Evolutionary conservation across 2,888 invertebrate species (phyloP), one percentile per base, ranked within the genome.

Genomic region (Nomada flava): DNA sequence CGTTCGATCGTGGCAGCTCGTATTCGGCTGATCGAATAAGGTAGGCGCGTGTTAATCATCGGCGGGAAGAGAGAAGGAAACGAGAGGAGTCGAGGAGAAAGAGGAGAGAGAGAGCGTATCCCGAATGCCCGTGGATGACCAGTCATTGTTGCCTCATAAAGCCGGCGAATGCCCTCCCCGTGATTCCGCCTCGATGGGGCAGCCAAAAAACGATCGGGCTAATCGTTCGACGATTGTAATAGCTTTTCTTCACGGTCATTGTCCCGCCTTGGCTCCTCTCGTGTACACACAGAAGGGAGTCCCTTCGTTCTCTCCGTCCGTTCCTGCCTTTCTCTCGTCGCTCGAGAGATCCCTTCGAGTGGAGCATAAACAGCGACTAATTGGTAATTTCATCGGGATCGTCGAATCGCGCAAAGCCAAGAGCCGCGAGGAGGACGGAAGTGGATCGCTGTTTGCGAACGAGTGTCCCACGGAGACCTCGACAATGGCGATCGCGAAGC

Each of bases 211-310:
- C 89, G 91, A 91, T 91, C 90, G 79, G 87, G 88, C 91, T 91
- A 91, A 91, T 91, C 91, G 89, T 89, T 87, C 88, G 86, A 90
- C 90, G 89, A 91, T 90, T 90, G 89, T 91, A 91, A 91, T 91
- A 88, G 90, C 86, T 91, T 91, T 91, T 89, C 90, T 90, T 88
- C 87, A 80, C 90, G 90, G 89, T 89, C 88, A 88, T 91, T 90
- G 90, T 91, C 82, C 89, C 86, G 75, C 73, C 82, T 71, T 65
- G 76, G 60, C 69, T 77, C 68, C 76, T 65, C 68, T 75, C 52
- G 52, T 79, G 53, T 68, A 47, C 67, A 67, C 62, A 52, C 42
- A 55, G 55, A 23, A 23, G 23, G 13, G 36, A 36, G 36, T 36
- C 36, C 36, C 36, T 36, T 36, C n/a, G 53, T 53, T n/a, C n/a